Base-by-base conservation (phyloP, 2,888 invertebrate species). In the Ethmia dodecea region DNA sequence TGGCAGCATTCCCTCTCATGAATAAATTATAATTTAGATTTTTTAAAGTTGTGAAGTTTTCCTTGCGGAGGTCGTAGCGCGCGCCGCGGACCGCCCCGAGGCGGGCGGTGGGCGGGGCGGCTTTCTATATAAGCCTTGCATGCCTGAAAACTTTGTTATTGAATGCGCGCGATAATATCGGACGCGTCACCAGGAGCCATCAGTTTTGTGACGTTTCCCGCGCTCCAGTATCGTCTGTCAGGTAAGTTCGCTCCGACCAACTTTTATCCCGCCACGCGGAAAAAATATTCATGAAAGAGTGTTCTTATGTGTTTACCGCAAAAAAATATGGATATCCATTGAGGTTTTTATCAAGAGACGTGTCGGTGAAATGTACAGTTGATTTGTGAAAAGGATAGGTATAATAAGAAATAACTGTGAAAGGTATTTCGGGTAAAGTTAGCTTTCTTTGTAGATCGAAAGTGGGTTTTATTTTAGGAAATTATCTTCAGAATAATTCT, bases 51-150 rank as follows among this genome's bases (percentile, higher is more conserved):
- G n/a, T n/a, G n/a, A n/a, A n/a, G n/a, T n/a, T n/a, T n/a, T n/a
- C n/a, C n/a, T n/a, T n/a, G n/a, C 14, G 22, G 22, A 22, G 22
- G 22, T 22, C 8, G 9, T 12, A 3, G 22, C 10, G 13, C 13
- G 42, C 47, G 45, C 49, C 42, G 38, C 37, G 61, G 48, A 60
- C 72, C 80, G 74, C 77, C 78, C 65, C 47, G 45, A 53, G 70
- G 74, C 74, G 72, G 74, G 56, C 61, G 63, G 65, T 78, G 69
- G 84, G 84, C 83, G 84, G 80, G 56, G 74, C 78, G 67, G 59
- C 43, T 48, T 32, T 47, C 73, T 84, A 83, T 84, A 84, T 80
- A 84, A 84, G 75, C 64, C 55, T 51, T 55, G 76, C 71, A 66
- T 55, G 68, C 59, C 65, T 67, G 56, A 65, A 68, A 76, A 73